Conservation (phyloP, 1,140 invertebrate genomes). For the Saccostrea cuccullata region DNA sequence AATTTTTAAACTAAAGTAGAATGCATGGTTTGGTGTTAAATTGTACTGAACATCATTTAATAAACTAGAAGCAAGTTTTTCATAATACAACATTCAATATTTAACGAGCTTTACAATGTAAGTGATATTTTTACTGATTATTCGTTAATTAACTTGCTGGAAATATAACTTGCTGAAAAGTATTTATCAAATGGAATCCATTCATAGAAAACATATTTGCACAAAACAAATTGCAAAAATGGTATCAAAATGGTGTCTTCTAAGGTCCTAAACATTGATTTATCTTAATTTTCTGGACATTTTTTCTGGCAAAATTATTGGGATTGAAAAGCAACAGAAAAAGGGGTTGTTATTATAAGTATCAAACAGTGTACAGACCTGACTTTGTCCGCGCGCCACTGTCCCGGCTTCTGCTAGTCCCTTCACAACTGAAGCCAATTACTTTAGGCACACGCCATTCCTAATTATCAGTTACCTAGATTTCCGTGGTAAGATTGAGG, state of each 20-base stretch:
- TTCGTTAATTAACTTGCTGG: no score
- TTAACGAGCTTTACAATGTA: no score
- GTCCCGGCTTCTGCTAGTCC: conserved; percentile 26
- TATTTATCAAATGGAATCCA: neutral
- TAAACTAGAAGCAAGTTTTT: no score
- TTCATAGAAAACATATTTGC: neutral
- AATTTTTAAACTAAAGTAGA: no score
- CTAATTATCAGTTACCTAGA: conserved; percentile 36
- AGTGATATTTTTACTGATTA: no score
- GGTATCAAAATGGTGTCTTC: neutral
- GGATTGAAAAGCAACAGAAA: neutral
- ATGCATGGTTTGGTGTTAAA: no score
- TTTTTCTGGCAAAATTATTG: neutral
- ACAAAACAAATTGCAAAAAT: neutral
- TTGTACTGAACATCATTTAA: no score
- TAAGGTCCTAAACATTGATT: no score
- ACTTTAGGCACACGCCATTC: conserved; percentile 13
- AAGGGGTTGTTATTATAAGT: neutral
- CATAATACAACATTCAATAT: no score
- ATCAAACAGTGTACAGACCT: neutral
- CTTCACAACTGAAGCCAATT: conserved; percentile 33
- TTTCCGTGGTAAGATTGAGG: conserved; percentile 4
- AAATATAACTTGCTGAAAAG: no score
- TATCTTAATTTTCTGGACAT: neutral
- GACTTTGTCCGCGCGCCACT: neutral